Evolutionary conservation across 1,140 invertebrate genomes (phyloP).

Genomic region (Theocolax elegans): DNA sequence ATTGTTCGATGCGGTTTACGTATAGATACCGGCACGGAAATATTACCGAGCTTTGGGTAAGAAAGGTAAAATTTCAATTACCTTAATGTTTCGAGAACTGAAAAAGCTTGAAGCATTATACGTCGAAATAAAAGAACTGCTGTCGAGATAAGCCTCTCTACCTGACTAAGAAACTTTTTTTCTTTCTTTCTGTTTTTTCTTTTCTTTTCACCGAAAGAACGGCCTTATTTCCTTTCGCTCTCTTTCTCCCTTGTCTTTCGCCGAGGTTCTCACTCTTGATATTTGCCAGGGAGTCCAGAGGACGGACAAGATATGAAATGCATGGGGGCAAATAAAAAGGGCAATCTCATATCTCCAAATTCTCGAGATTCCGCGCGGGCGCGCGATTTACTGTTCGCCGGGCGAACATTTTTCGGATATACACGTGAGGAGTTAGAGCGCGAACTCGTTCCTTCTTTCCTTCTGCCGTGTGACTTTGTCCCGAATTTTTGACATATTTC

Average conservation of each 20-base stretch:
- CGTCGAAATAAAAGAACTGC: slow-evolving; percentile 15
- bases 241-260: neutral
- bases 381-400: slow-evolving; percentile 9
- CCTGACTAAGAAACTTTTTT: slow-evolving; percentile 34
- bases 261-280: neutral
- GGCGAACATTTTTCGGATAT: slow-evolving; percentile 11
- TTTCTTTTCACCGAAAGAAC: neutral
- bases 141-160: slow-evolving; percentile 21
- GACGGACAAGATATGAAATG: slow-evolving; percentile 14
- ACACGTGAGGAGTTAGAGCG: neutral
- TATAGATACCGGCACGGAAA: slow-evolving; percentile 7
- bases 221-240: neutral
- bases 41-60: neutral
- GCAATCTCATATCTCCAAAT: slow-evolving; percentile 20
- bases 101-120: slow-evolving; percentile 5
- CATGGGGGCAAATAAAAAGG: slow-evolving; percentile 19
- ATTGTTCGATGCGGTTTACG: slow-evolving; percentile 7
- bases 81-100: slow-evolving; percentile 16
- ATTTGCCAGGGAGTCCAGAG: neutral
- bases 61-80: slow-evolving; percentile 31
- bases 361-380: slow-evolving; percentile 2
- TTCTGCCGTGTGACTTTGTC: neutral
- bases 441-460: neutral
- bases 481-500: neutral
- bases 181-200: neutral